phyloP scores from a whole-genome alignment of 1,140 invertebrate species.

The Drosophila nigrodunni region DNA sequence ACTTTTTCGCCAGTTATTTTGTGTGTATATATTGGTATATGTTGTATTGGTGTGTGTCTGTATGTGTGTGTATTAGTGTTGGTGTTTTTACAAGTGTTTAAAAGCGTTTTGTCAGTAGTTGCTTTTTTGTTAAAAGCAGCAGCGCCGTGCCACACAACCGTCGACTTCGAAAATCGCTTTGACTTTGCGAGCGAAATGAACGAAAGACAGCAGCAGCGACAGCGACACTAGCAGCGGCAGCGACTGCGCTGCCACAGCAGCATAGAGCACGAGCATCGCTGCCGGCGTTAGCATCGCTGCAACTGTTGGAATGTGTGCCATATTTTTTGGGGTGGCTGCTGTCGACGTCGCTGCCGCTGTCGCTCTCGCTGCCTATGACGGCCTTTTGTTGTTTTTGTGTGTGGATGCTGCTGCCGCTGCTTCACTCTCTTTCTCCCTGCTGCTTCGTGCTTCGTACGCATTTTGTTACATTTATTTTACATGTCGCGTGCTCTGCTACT shows the following conservation, averaged over 20 bases:
- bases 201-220: conserved; percentile 40
- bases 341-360: conserved; percentile 13
- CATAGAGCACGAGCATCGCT: conserved; percentile 7
- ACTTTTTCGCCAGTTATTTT: conserved; percentile 30
- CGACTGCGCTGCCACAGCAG: conserved; percentile 18
- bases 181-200: conserved; percentile 59
- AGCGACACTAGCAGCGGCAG: conserved; percentile 19
- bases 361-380: conserved; percentile 10
- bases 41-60: background rate
- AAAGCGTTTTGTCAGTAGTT: conserved; percentile 66
- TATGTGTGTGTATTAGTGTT: conserved; percentile 32
- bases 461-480: conserved; percentile 70
- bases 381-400: conserved; percentile 59
- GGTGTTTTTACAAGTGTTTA: conserved; percentile 40
- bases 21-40: background rate
- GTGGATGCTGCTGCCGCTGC: conserved; percentile 11
- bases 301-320: conserved; percentile 81
- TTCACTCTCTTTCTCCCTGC: conserved; percentile 12
- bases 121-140: conserved; percentile 52
- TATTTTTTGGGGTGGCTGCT: conserved; percentile 69
- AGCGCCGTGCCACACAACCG: conserved; percentile 72
- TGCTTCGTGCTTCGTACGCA: conserved; percentile 46
- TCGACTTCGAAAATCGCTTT: conserved; percentile 84
- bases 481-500: conserved; percentile 48
- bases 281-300: conserved; percentile 55